phyloP scores from a whole-genome alignment of 2,888 invertebrate genomes.

The Liopterus haemorrhoidalis region DNA sequence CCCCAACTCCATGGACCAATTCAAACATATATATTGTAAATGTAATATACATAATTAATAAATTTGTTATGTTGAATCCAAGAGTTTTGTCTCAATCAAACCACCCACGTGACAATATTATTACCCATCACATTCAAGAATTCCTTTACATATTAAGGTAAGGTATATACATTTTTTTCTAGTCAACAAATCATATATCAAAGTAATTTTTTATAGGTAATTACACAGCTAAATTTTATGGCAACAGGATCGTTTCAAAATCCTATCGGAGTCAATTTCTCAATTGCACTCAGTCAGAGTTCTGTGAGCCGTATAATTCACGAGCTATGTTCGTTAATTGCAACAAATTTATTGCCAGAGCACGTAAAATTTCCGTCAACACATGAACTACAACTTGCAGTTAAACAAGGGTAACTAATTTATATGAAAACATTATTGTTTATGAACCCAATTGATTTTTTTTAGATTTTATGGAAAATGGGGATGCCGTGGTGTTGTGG shows the following conservation, averaged over 20 bases:
- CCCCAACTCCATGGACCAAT: too few species aligned
- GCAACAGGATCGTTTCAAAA: constrained; percentile 8
- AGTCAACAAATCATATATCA: too few species aligned
- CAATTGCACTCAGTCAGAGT: constrained; percentile 3
- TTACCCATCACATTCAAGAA: background rate
- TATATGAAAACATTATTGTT: background rate
- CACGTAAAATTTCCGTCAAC: constrained; percentile 7
- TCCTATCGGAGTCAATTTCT: background rate
- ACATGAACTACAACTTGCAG: background rate
- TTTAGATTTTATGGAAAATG: constrained; percentile 8
- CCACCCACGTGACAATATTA: too few species aligned
- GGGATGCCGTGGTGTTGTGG: constrained; percentile 5
- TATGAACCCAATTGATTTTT: background rate
- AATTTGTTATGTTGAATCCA: too few species aligned
- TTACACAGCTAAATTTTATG: constrained; percentile 2
- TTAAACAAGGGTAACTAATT: background rate
- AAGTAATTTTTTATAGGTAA: background rate
- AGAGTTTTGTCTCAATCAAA: too few species aligned
- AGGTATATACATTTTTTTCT: too few species aligned
- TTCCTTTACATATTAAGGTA: constrained; percentile 7
- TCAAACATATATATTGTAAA: too few species aligned
- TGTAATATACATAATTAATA: too few species aligned
- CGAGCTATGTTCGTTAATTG: constrained; percentile 1
- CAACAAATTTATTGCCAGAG: constrained; percentile 6
- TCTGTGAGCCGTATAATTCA: constrained; percentile 5